These are phyloP conservation scores for Mantis religiosa DNA, from an alignment of 2,888 invertebrate species.

Conservation along the genomic window DNA sequence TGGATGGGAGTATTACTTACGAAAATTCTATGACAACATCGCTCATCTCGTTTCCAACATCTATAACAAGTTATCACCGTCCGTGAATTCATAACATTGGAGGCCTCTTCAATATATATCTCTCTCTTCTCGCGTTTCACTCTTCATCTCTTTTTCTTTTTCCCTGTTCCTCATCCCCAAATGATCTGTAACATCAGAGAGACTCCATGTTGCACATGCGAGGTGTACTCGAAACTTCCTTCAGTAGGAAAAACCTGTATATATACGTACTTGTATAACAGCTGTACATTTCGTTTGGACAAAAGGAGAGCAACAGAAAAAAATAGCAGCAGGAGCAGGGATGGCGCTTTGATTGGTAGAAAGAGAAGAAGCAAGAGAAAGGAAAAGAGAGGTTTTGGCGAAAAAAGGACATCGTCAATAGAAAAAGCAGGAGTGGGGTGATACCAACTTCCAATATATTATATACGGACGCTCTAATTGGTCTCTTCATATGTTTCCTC, in stretches of 20 bases:
- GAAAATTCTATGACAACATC: constrained; percentile 5
- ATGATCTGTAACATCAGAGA: background rate
- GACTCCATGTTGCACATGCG: background rate
- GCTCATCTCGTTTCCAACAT: background rate
- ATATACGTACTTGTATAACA: background rate
- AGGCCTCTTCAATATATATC: background rate
- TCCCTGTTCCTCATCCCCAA: background rate
- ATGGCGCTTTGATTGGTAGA: background rate
- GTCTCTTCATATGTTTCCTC: constrained; percentile 1
- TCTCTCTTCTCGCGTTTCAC: background rate
- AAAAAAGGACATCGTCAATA: background rate
- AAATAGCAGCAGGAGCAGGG: background rate
- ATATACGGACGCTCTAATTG: background rate
- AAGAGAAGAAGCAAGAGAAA: background rate
- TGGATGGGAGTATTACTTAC: background rate
- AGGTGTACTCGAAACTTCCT: background rate
- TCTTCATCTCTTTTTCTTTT: background rate
- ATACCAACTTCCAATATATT: background rate
- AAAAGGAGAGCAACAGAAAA: background rate
- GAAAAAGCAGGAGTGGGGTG: background rate
- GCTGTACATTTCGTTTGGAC: background rate
- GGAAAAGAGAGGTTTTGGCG: background rate
- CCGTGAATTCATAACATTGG: background rate
- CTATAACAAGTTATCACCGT: background rate
- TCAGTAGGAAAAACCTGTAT: background rate